phyloP scores from a whole-genome alignment of 2,113 vertebrate genomes.

The Heterotilapia buettikoferi region DNA sequence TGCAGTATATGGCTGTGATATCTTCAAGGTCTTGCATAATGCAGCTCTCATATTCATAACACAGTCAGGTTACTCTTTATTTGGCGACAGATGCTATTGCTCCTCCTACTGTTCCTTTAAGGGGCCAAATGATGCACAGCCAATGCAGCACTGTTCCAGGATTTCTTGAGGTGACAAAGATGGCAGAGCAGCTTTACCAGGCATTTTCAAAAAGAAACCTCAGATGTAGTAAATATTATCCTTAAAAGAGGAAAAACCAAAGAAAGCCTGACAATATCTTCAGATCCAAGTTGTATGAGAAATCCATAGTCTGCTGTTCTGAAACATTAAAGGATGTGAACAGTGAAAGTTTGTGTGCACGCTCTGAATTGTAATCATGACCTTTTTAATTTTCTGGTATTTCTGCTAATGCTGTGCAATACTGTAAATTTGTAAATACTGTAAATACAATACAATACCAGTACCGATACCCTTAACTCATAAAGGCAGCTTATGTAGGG shows the following conservation, averaged over 20 bases:
- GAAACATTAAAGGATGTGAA: background rate
- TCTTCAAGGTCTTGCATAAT: slow-evolving; percentile 19
- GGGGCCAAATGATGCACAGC: background rate
- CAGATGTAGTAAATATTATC: background rate
- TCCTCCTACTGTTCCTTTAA: background rate
- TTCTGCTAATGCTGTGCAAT: background rate
- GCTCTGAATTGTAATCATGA: background rate
- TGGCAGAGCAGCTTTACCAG: background rate
- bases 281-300: background rate
- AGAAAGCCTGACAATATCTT: background rate
- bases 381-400: background rate
- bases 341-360: background rate
- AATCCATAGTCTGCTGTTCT: background rate
- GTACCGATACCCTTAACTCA: background rate
- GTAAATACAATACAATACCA: background rate
- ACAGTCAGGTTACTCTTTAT: background rate
- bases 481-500: background rate
- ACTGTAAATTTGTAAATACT: background rate
- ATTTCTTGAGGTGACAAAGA: background rate
- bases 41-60: background rate
- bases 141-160: background rate
- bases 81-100: background rate
- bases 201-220: background rate
- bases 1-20: background rate
- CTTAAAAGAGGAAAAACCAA: background rate